These are phyloP conservation scores for Drosophila vallismaia DNA, from an alignment of 2,888 invertebrate genomes.

Conservation along the genomic window DNA sequence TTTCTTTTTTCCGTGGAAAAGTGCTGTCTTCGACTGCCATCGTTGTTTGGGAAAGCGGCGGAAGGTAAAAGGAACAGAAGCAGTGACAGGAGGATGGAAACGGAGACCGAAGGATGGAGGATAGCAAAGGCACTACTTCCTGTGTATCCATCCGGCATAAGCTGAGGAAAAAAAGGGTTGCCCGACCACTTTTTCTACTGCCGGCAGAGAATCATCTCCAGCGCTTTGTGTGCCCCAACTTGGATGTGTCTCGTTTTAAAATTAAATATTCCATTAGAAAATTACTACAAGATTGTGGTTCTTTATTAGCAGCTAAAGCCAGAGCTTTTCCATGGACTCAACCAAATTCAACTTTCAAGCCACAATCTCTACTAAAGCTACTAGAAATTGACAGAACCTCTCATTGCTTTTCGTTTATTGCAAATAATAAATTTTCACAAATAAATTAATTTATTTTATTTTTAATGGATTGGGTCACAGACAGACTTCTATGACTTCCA, in stretches of 20 bases:
- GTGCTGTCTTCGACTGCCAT: conserved; percentile 65
- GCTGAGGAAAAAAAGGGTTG: conserved; percentile 70
- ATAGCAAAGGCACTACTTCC: conserved; percentile 61
- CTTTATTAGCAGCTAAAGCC: conserved; percentile 50
- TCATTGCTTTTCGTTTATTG: conserved; percentile 1
- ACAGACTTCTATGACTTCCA: conserved; percentile 22
- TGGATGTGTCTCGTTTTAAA: conserved; percentile 71
- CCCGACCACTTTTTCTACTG: conserved; percentile 63
- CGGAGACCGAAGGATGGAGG: conserved; percentile 12
- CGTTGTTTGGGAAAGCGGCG: conserved; percentile 13
- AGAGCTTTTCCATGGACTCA: conserved; percentile 37
- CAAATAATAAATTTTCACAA: conserved; percentile 23
- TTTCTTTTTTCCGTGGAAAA: conserved; percentile 23
- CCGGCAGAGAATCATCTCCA: conserved; percentile 44
- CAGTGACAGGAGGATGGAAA: not conserved
- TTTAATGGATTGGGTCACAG: conserved; percentile 7
- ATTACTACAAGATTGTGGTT: conserved; percentile 81
- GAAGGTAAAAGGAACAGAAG: conserved; percentile 1
- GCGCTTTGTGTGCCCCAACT: conserved; percentile 48
- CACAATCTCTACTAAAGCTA: conserved; percentile 19
- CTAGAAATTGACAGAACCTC: not conserved
- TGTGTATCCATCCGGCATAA: conserved; percentile 77
- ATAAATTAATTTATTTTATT: not conserved
- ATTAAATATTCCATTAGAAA: conserved; percentile 82
- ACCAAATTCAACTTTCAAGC: conserved; percentile 50